Conservation (phyloP, 2,888 invertebrate species). For the Chalcis sispes region DNA sequence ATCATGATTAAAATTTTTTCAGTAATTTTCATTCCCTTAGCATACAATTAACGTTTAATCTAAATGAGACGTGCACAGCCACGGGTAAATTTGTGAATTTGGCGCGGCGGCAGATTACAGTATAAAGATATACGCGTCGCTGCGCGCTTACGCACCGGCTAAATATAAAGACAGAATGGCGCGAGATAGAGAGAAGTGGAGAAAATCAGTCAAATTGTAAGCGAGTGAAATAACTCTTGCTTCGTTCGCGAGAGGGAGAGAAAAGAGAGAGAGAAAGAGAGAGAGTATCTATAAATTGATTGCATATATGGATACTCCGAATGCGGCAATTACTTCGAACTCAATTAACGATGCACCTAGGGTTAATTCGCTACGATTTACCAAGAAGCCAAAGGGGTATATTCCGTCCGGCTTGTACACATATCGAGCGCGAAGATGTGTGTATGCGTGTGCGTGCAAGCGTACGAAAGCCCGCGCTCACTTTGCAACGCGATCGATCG, state of each 20-base stretch:
- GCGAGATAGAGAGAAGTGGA: too few relatives aligned
- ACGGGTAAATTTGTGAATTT: too few relatives aligned
- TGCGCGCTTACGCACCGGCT: too few relatives aligned
- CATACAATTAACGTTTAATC: too few relatives aligned
- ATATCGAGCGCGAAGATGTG: neutral
- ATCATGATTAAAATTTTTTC: too few relatives aligned
- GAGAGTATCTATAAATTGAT: slow-evolving; percentile 63
- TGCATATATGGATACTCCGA: slow-evolving; percentile 68
- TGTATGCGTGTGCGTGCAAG: neutral
- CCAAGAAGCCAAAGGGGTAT: slow-evolving; percentile 34
- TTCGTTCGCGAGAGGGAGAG: neutral
- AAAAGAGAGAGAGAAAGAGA: neutral
- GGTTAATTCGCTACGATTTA: slow-evolving; percentile 43
- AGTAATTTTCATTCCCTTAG: too few relatives aligned
- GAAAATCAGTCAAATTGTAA: too few relatives aligned
- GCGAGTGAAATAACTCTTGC: neutral
- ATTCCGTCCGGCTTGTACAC: neutral
- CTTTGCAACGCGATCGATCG: slow-evolving; percentile 4
- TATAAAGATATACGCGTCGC: too few relatives aligned
- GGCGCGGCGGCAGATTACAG: too few relatives aligned
- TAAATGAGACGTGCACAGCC: too few relatives aligned
- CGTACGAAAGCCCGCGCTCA: neutral
- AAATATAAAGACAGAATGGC: too few relatives aligned
- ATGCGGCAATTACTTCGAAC: slow-evolving; percentile 70
- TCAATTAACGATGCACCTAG: slow-evolving; percentile 67